phyloP scores from a whole-genome alignment of 2,888 invertebrate genomes.

The Chrysolina americana region DNA sequence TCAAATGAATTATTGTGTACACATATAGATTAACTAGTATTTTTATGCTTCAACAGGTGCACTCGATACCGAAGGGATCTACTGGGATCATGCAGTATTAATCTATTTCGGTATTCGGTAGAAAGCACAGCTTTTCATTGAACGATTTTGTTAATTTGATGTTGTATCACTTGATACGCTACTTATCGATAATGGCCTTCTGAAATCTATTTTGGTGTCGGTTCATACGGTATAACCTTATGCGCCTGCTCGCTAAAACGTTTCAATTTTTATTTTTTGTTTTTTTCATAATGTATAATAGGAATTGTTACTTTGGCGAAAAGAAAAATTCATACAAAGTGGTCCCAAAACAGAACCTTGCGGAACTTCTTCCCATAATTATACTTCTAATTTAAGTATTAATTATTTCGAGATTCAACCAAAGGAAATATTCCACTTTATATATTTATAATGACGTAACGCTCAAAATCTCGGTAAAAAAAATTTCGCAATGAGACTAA shows the following conservation, averaged over 20 bases:
- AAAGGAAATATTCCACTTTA: too few relatives aligned
- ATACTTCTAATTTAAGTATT: too few relatives aligned
- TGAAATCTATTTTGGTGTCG: background rate
- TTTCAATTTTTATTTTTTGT: background rate
- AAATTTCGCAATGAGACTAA: too few relatives aligned
- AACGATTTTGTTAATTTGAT: background rate
- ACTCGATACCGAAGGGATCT: background rate
- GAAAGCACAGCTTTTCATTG: background rate
- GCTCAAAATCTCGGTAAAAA: too few relatives aligned
- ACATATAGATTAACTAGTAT: background rate
- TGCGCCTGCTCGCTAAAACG: background rate
- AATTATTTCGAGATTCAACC: too few relatives aligned
- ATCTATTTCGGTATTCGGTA: constrained; percentile 16
- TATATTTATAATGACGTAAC: too few relatives aligned
- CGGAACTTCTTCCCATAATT: too few relatives aligned
- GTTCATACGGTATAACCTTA: background rate
- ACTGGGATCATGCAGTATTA: constrained; percentile 7
- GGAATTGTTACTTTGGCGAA: too few relatives aligned
- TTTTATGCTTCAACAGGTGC: constrained; percentile 1
- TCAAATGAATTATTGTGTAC: constrained; percentile 8
- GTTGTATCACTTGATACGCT: background rate
- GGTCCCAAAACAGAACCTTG: too few relatives aligned
- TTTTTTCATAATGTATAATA: too few relatives aligned
- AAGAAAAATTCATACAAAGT: too few relatives aligned
- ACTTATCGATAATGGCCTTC: background rate